A percentile compares a stretch with the other conserved stretches of the same genome.
These are phyloP conservation scores for Zapus hudsonius DNA, from an alignment of 2,113 vertebrate genomes.

Conservation along the genomic window DNA sequence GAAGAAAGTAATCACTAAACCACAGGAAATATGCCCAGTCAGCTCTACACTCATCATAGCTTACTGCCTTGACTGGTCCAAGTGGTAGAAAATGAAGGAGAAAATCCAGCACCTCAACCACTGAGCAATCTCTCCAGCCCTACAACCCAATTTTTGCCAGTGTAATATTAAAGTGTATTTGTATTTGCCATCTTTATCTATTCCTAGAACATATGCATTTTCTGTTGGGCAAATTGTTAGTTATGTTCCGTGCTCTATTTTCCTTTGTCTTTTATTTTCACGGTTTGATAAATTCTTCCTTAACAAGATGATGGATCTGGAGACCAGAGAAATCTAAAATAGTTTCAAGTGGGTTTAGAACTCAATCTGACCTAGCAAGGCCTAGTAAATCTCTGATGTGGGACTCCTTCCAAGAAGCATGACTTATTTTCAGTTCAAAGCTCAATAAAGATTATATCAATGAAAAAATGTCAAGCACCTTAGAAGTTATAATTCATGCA, in stretches of 20 bases:
- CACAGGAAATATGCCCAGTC: not conserved
- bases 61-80: not conserved
- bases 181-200: no score
- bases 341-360: no score
- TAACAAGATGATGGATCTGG: not conserved
- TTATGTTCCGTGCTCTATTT: no score
- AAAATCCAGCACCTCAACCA: not conserved
- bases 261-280: no score
- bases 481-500: not conserved
- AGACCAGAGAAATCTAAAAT: not conserved
- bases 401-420: not conserved
- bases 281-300: no score
- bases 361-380: not conserved
- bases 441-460: not conserved
- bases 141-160: no score
- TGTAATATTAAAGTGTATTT: no score
- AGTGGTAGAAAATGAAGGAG: not conserved
- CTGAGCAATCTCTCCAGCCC: no score
- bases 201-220: no score
- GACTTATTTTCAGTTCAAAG: not conserved
- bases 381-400: not conserved
- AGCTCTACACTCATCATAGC: not conserved
- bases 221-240: no score
- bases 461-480: not conserved
- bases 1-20: not conserved